Conservation (phyloP, 37 sponge, comb jelly and placozoan species). For the Axinella damicornis region DNA sequence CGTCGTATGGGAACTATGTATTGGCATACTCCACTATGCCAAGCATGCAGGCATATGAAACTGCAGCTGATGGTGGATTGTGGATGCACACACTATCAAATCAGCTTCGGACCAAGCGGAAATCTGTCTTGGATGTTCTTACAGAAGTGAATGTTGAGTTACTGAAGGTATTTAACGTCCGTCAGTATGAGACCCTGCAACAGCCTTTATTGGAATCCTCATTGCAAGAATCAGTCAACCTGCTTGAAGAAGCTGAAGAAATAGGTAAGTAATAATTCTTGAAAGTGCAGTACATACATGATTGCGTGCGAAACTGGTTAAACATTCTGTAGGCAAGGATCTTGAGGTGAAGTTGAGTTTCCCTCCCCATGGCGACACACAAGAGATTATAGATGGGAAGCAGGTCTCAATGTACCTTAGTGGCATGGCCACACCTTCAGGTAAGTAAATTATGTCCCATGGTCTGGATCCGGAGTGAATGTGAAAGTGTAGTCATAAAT, state of each 20-base stretch:
- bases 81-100: conserved; percentile 50
- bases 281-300: too few relatives aligned
- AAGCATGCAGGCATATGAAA: conserved; percentile 36
- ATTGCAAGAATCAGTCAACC: conserved; percentile 22
- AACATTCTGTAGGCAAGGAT: too few relatives aligned
- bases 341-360: too few relatives aligned
- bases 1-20: conserved; percentile 25
- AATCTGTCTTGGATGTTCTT: conserved; percentile 26
- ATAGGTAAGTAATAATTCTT: too few relatives aligned
- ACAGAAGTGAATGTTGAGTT: conserved; percentile 42
- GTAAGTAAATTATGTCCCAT: too few relatives aligned
- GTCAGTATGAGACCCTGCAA: background rate
- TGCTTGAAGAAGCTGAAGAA: conserved; percentile 4
- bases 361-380: too few relatives aligned
- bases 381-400: too few relatives aligned
- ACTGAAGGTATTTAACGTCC: background rate
- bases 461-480: too few relatives aligned
- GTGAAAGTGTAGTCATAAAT: too few relatives aligned
- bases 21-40: conserved; percentile 56
- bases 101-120: background rate
- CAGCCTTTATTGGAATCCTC: conserved; percentile 3
- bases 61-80: conserved; percentile 11
- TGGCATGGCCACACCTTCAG: too few relatives aligned
- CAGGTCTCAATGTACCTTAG: too few relatives aligned
- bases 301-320: too few relatives aligned